phyloP scores from a whole-genome alignment of 2,888 invertebrate genomes.

The Druceiella hillmani region DNA sequence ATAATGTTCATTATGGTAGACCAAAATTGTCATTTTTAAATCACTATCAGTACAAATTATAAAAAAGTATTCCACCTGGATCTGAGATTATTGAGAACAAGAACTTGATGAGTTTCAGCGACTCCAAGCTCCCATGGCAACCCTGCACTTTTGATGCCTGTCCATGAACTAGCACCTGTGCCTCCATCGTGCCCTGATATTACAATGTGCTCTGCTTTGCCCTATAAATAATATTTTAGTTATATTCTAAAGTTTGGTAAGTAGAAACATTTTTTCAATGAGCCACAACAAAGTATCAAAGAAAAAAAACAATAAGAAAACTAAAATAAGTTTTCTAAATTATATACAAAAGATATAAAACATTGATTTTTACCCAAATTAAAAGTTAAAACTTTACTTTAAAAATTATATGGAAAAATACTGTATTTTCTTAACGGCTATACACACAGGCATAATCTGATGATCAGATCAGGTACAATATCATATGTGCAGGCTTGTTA shows the following conservation, averaged over 20 bases:
- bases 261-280: neutral
- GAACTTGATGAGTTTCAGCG: conserved; percentile 96
- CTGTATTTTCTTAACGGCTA: no score
- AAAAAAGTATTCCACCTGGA: no score
- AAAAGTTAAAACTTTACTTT: no score
- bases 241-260: neutral
- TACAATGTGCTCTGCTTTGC: conserved; percentile 97
- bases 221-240: conserved; percentile 57
- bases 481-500: no score
- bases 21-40: neutral
- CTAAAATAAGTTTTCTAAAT: neutral
- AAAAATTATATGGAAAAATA: no score
- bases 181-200: conserved; percentile 99
- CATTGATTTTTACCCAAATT: no score
- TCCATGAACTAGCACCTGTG: conserved; percentile 98
- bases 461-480: no score
- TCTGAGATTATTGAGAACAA: conserved; percentile 87
- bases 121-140: conserved; percentile 98
- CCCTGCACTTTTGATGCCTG: conserved; percentile 97
- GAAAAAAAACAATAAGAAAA: neutral
- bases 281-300: conserved; percentile 8
- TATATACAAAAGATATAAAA: no score
- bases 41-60: no score
- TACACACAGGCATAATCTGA: no score
- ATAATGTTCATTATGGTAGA: neutral